A percentile compares a stretch with the other conserved stretches of the same genome.
phyloP scores from a whole-genome alignment of 2,797 vertebrate genomes.

The Urosaurus nigricauda region DNA sequence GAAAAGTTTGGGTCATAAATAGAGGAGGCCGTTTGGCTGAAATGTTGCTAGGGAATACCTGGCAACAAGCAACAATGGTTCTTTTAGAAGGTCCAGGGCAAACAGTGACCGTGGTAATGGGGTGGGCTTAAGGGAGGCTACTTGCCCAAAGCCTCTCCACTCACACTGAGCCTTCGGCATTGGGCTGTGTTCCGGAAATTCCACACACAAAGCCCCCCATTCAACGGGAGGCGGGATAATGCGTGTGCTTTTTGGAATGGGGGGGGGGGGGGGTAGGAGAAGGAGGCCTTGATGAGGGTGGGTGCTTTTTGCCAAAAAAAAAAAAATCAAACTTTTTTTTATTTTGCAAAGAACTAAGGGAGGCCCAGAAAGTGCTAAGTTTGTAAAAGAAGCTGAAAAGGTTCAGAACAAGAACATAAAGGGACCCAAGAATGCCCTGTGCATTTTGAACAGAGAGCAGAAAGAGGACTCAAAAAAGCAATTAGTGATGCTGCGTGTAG shows the following conservation, averaged over 20 bases:
- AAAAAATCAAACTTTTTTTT: constrained; percentile 44
- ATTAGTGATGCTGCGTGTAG: constrained; percentile 85
- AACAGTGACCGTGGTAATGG: constrained; percentile 88
- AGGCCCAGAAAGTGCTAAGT: constrained; percentile 84
- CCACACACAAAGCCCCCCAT: constrained; percentile 82
- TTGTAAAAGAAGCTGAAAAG: constrained; percentile 86
- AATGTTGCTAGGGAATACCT: constrained; percentile 88
- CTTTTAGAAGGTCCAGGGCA: constrained; percentile 86
- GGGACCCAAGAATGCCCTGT: constrained; percentile 79
- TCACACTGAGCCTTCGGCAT: constrained; percentile 80
- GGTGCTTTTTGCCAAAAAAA: constrained; percentile 69
- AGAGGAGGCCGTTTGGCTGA: constrained; percentile 84
- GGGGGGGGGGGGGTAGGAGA: constrained; percentile 44
- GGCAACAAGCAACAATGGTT: constrained; percentile 86
- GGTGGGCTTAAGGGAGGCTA: constrained; percentile 84
- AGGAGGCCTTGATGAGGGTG: constrained; percentile 56
- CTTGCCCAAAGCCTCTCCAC: constrained; percentile 79
- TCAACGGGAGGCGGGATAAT: constrained; percentile 82
- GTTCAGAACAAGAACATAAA: constrained; percentile 83
- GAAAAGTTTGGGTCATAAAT: constrained; percentile 86
- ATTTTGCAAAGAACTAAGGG: constrained; percentile 74
- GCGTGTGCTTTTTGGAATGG: constrained; percentile 81
- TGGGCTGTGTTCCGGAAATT: constrained; percentile 88
- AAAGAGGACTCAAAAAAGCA: constrained; percentile 84
- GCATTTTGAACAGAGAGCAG: constrained; percentile 85